Evolutionary conservation across 2,888 invertebrate genomes (phyloP).

Genomic region (Drosophila anomelani): DNA sequence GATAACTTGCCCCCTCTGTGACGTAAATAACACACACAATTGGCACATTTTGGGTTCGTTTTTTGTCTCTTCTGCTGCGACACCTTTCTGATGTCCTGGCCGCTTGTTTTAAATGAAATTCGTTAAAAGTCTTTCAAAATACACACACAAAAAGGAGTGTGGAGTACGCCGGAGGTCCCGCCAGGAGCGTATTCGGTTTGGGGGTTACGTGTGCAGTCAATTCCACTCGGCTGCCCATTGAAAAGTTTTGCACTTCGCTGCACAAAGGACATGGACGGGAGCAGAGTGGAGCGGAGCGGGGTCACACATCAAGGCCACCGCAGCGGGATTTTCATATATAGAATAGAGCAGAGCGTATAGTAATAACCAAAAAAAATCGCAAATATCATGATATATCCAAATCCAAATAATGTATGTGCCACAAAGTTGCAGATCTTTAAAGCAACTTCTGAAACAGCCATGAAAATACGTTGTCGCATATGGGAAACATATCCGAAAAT

Average conservation of each 20-base stretch:
- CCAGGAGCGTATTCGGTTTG: slow-evolving; percentile 21
- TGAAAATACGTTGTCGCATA: slow-evolving; percentile 7
- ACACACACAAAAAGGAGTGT: neutral
- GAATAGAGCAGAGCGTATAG: neutral
- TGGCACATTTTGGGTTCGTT: slow-evolving; percentile 29
- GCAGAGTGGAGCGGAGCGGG: slow-evolving; percentile 2
- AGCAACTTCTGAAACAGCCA: neutral
- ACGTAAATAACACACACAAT: slow-evolving; percentile 33
- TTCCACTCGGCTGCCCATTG: slow-evolving; percentile 55
- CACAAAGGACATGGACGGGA: slow-evolving; percentile 47
- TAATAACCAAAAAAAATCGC: slow-evolving; percentile 31
- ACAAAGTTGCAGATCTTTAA: slow-evolving; percentile 21
- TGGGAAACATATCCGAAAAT: neutral
- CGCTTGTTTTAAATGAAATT: slow-evolving; percentile 46
- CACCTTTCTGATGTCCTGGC: slow-evolving; percentile 33
- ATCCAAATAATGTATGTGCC: slow-evolving; percentile 14
- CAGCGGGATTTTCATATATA: slow-evolving; percentile 6
- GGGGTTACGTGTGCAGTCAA: slow-evolving; percentile 46
- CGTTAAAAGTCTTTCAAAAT: slow-evolving; percentile 44
- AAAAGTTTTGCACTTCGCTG: slow-evolving; percentile 55
- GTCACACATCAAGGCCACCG: slow-evolving; percentile 34
- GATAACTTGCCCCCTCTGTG: neutral
- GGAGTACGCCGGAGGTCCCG: slow-evolving; percentile 8
- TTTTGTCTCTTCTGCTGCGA: slow-evolving; percentile 22
- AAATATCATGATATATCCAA: slow-evolving; percentile 31